These are phyloP conservation scores for Pteria penguin DNA, from an alignment of 2,888 invertebrate genomes.

Conservation along the genomic window DNA sequence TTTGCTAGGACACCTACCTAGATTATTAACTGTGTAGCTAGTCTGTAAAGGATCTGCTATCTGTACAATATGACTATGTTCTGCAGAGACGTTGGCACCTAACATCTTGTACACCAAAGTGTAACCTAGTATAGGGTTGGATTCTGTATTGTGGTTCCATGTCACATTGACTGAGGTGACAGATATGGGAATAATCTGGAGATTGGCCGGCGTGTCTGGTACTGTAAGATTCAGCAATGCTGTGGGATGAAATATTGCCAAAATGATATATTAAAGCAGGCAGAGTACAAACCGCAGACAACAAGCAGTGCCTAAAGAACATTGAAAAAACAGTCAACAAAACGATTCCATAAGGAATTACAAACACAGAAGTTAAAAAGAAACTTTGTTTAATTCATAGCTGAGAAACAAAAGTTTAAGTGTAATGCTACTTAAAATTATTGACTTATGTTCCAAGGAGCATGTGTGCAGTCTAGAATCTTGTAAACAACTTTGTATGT, in stretches of 20 bases:
- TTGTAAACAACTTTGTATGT: no score
- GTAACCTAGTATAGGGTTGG: constrained; percentile 23
- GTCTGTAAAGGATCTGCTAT: constrained; percentile 13
- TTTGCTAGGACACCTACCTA: constrained; percentile 47
- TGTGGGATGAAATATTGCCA: not conserved
- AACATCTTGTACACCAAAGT: constrained; percentile 28
- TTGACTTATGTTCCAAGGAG: no score
- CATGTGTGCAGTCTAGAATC: no score
- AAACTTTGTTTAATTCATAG: no score
- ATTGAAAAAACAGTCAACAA: no score
- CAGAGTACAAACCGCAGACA: no score
- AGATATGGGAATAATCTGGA: constrained; percentile 47
- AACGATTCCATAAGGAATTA: no score
- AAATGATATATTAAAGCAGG: not conserved
- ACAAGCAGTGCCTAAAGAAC: no score
- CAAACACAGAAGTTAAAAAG: no score
- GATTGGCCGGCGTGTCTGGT: constrained; percentile 30
- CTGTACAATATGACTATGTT: not conserved
- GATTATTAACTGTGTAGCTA: constrained; percentile 31
- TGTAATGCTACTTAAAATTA: no score
- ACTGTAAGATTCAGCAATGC: constrained; percentile 3
- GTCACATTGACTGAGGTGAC: constrained; percentile 51
- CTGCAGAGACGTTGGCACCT: not conserved
- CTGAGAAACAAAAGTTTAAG: no score
- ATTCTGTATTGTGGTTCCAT: constrained; percentile 35